A percentile compares a stretch with the other conserved stretches of the same genome.
Conservation (phyloP, 1,140 invertebrate species). For the Steinernema khuongi region DNA sequence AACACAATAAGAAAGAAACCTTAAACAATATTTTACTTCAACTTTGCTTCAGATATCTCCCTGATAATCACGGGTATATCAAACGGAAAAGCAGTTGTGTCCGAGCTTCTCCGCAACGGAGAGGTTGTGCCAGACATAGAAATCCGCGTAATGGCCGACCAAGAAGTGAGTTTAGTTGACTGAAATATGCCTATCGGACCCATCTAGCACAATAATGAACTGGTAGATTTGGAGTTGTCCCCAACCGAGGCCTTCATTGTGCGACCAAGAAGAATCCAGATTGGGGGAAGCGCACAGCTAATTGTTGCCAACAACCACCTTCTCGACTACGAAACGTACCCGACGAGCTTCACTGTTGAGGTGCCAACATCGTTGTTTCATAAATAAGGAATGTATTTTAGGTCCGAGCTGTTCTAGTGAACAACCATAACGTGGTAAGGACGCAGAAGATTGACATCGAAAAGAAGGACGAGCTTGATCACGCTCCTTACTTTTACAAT, state of each 20-base stretch:
- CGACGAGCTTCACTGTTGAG: not conserved
- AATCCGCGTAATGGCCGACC: not conserved
- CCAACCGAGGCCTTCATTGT: not conserved
- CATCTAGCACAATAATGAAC: not conserved
- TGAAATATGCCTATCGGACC: not conserved
- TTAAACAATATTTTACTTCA: not conserved
- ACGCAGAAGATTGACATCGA: not conserved
- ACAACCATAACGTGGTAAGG: not conserved
- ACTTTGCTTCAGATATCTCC: not conserved
- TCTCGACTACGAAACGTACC: not conserved
- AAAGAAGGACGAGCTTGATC: not conserved
- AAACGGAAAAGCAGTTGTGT: not conserved
- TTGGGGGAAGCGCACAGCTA: not conserved
- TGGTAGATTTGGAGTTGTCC: not conserved
- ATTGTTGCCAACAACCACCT: not conserved
- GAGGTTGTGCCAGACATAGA: not conserved
- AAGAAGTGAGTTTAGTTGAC: not conserved
- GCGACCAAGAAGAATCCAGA: not conserved
- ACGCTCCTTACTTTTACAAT: not conserved
- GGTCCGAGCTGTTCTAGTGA: not conserved
- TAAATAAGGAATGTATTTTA: not conserved
- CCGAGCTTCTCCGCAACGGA: not conserved
- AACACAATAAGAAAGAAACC: no score
- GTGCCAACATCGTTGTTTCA: not conserved
- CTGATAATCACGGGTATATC: not conserved